Conservation (phyloP, 2,113 vertebrate genomes). For the Passer montanus region DNA sequence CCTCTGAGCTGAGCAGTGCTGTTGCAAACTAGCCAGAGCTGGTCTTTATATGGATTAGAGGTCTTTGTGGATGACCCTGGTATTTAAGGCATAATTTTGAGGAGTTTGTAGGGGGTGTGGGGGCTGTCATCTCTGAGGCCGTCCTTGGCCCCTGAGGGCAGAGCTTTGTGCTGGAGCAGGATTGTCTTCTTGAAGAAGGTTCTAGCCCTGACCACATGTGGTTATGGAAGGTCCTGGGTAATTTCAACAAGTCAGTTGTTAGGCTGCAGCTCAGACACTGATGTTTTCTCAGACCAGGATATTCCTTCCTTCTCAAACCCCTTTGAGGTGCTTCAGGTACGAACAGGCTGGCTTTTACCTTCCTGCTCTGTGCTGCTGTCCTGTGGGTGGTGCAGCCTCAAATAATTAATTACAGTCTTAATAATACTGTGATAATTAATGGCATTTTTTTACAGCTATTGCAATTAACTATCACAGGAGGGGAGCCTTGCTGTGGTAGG, state of each 20-base stretch:
- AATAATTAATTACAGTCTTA: neutral
- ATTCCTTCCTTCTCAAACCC: neutral
- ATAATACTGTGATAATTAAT: neutral
- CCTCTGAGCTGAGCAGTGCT: neutral
- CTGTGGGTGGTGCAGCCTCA: neutral
- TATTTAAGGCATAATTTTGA: neutral
- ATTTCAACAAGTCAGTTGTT: neutral
- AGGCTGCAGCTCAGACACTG: neutral
- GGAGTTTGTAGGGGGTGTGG: neutral
- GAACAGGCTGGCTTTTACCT: neutral
- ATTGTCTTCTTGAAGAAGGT: slow-evolving; percentile 5
- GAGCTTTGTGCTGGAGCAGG: neutral
- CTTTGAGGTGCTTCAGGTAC: neutral
- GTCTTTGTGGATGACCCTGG: neutral
- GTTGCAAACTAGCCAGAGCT: neutral
- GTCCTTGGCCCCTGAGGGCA: neutral
- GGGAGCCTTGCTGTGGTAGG: neutral
- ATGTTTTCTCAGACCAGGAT: neutral
- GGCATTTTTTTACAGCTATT: neutral
- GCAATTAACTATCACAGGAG: neutral
- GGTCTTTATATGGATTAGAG: slow-evolving; percentile 17
- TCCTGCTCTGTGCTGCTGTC: neutral
- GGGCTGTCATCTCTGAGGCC: neutral
- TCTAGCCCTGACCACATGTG: neutral
- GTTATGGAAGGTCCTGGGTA: neutral